Base-by-base conservation (phyloP, 2,113 vertebrate genomes). In the Phalacrocorax aristotelis region DNA sequence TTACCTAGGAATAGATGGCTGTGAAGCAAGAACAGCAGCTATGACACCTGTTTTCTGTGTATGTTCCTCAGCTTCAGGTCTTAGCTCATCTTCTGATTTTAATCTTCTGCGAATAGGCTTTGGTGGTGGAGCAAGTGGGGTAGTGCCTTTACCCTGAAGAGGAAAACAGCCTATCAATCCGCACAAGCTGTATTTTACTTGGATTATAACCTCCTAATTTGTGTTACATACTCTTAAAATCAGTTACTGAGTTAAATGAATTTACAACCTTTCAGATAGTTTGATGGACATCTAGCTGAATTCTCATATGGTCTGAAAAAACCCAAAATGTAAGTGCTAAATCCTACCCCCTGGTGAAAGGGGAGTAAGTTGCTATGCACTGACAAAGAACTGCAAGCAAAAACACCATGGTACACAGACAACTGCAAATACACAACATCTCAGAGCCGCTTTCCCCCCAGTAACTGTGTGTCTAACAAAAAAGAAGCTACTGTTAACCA, bases 21-120 rank as follows among this genome's bases (percentile, higher is more conserved):
- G 99, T 69, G 99, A 98, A 75, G 99, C 98, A 92, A 99, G 98
- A 84, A 99, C 98, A 89, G 99, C 98, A 80, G 99, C 98, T 94
- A 99, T 98, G 95, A 99, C 96, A 95, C 98, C 98, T 84, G 99
- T 98, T 97, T 99, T 99, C 96, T 99, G 99, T 11, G 98, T 97
- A 85, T 98, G 99, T 57, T 99, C 99, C 97, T 99, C 99, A 38
- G 98, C 98, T 95, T 99, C 99, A 12, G 99, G 99, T 96, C 98
- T 98, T 34, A 99, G 98, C 91, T 99, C 99, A 92, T 99, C 99
- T 97, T 99, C 99, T 20, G 99, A 99, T 97, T 99, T 99, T 98
- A 99, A 98, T 97, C 99, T 98, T 95, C 99, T 98, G 68, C 99
- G 98, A 71, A 99, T 98, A 66, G 99, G 99, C 97, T 99, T 99